Base-by-base conservation (phyloP, 1,140 invertebrate species). In the Prorops nasuta region DNA sequence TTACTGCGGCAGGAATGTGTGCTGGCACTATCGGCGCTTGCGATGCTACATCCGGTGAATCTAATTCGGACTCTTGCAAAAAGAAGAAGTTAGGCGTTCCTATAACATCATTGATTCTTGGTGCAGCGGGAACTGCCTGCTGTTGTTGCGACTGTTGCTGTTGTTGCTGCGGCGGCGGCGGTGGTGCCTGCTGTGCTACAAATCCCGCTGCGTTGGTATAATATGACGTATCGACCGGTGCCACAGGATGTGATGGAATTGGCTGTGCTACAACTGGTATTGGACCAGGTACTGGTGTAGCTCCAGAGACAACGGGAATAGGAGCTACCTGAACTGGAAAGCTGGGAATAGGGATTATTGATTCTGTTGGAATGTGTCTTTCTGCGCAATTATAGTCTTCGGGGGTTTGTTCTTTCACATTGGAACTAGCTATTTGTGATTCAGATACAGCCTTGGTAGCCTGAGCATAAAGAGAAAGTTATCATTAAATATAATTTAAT, bases 61-160 rank as follows among this genome's bases (percentile, higher is more conserved):
- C 87, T 40, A 89, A 79, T 71, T 90, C 87, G 32, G 87, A 89
- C 60, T 90, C 87, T 74, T 90, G 84, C 16, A 90, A 76, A 62
- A 90, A 89, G 67, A 83, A 87, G 69, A 88, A 88, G 61, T 84
- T 87, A 46, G 86, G 84, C 4, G 82, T 80, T 10, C 84, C 84
- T 45, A 88, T 83, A 6, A 89, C 85, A 65, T 90, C 88, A 17
- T 86, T 82, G 31, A 90, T 82, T 56, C 86, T 78, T 36, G 79
- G 68, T 36, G 83, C 80, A 51, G 80, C 82, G 24, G 78, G 76
- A 44, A 81, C 80, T 47, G 81, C 81, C 20, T 58, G 64, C n/a
- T 70, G 71, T 2, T 49, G 60, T 12, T 53, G 63, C 21, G 58
- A 54, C n/a, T 53, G 69, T 7, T 58, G 64, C 16, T 51, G 63